Evolutionary conservation across 2,113 vertebrate species (phyloP).

Genomic region (Nestor notabilis): DNA sequence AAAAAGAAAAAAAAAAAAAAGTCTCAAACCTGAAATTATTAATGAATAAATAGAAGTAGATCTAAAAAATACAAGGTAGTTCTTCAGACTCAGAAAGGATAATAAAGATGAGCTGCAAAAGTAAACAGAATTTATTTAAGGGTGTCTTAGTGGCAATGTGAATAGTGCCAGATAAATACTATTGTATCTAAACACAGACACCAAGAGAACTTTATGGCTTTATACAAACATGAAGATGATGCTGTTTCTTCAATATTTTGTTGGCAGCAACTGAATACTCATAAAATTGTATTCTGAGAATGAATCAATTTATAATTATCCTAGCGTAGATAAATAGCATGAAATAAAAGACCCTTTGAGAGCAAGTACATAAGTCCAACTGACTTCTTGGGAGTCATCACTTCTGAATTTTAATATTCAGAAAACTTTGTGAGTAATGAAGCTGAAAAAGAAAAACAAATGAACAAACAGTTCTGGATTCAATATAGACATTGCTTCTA

Average conservation of each 20-base stretch:
- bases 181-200: neutral
- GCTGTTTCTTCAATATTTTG: neutral
- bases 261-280: neutral
- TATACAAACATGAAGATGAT: neutral
- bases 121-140: neutral
- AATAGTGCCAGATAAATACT: neutral
- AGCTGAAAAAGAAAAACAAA: neutral
- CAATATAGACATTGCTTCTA: neutral
- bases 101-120: neutral
- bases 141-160: neutral
- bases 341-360: conserved; percentile 32
- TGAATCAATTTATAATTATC: neutral
- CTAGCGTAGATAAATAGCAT: fast-evolving
- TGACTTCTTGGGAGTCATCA: neutral
- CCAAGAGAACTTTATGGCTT: neutral
- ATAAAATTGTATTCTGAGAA: neutral
- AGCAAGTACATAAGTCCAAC: neutral
- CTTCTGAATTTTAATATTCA: neutral
- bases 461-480: neutral
- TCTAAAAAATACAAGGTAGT: neutral
- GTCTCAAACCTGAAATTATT: neutral
- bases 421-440: neutral
- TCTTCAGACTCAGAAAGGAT: neutral
- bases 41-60: neutral
- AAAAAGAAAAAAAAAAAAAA: neutral